phyloP scores from a whole-genome alignment of 2,113 vertebrate genomes.

The Takifugu bimaculatus region DNA sequence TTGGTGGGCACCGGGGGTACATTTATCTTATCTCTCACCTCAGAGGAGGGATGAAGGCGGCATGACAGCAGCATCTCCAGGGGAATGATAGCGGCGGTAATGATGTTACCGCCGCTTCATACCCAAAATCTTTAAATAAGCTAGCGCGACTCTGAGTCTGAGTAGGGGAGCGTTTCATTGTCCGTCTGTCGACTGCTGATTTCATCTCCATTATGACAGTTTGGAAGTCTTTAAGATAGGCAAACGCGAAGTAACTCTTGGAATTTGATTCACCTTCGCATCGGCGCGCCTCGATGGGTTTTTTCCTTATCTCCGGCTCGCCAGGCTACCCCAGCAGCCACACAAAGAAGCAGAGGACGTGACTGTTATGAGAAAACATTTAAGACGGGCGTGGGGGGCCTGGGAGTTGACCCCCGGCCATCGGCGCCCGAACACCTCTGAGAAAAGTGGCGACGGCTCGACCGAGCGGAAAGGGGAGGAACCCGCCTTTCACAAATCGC shows the following conservation, averaged over 20 bases:
- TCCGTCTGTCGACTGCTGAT: constrained; percentile 12
- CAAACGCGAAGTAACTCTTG: constrained; percentile 9
- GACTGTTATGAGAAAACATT: neutral
- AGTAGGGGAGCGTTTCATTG: constrained; percentile 15
- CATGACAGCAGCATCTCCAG: no score
- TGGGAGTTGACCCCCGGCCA: constrained; percentile 13
- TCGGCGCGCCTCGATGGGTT: constrained; percentile 1
- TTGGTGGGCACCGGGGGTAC: no score
- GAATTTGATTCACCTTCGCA: constrained; percentile 8
- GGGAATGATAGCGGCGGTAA: no score
- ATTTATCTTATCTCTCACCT: no score
- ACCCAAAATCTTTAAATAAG: no score
- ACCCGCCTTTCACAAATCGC: constrained; percentile 4
- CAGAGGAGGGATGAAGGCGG: no score
- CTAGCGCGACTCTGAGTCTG: constrained; percentile 22
- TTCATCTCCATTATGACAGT: constrained; percentile 15
- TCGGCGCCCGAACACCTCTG: neutral
- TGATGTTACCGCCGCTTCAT: no score
- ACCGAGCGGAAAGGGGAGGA: constrained; percentile 11
- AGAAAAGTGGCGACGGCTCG: constrained; percentile 1
- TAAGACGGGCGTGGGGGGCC: neutral
- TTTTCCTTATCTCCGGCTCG: constrained; percentile 14
- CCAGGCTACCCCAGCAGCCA: neutral
- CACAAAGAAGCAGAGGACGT: neutral
- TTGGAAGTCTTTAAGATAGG: constrained; percentile 28